These are phyloP conservation scores for Hemiscyllium ocellatum DNA, from an alignment of 2,113 vertebrate species.

Conservation along the genomic window DNA sequence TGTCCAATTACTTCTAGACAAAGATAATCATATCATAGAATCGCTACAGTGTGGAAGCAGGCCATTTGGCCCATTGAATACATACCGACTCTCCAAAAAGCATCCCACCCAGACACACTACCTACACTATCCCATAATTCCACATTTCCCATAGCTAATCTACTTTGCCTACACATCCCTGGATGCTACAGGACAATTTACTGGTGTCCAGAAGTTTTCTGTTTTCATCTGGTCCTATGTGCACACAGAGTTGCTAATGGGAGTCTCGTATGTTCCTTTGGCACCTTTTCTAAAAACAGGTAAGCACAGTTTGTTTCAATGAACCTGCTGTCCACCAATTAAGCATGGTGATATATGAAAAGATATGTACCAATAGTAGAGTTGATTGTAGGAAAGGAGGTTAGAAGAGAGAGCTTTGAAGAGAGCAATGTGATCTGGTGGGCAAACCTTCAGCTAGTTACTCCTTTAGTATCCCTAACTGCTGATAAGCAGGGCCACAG, in stretches of 20 bases:
- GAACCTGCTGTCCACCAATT: background rate
- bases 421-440: background rate
- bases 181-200: no score
- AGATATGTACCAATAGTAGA: background rate
- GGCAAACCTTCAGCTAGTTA: background rate
- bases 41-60: no score
- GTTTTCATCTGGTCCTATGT: background rate
- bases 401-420: background rate
- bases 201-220: background rate
- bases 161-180: no score
- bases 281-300: background rate
- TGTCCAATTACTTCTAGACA: background rate
- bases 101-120: no score
- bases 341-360: background rate
- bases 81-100: no score
- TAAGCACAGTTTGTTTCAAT: background rate
- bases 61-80: no score
- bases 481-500: background rate
- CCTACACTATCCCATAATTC: no score
- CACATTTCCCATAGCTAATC: no score
- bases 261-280: background rate
- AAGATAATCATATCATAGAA: background rate
- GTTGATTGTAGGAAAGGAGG: background rate
- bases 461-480: background rate
- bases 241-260: background rate